phyloP scores from a whole-genome alignment of 2,113 vertebrate species.

The Syngnathus floridae region DNA sequence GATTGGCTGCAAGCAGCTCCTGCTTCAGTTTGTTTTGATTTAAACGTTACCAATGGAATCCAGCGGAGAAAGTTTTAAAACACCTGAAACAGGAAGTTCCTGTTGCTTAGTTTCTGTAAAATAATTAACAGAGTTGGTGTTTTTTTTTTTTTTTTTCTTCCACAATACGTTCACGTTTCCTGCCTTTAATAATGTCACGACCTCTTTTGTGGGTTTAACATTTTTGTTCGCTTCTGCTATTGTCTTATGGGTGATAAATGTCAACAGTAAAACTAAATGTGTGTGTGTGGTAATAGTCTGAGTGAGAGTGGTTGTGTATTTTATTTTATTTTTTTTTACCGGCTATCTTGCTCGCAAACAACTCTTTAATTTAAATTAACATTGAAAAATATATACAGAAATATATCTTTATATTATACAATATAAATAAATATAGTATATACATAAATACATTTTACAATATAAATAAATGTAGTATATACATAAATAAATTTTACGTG shows the following conservation, averaged over 20 bases:
- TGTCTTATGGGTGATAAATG: constrained; percentile 26
- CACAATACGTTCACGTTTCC: constrained; percentile 13
- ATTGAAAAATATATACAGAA: no score
- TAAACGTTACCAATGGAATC: constrained; percentile 51
- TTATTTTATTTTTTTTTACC: constrained; percentile 27
- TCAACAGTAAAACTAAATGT: constrained; percentile 9
- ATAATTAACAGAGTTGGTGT: constrained; percentile 20
- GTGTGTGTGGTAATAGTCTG: background rate
- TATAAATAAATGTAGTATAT: no score
- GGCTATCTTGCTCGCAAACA: constrained; percentile 23
- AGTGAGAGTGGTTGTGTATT: constrained; percentile 22
- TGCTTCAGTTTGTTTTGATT: constrained; percentile 60
- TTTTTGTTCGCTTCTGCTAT: constrained; percentile 5
- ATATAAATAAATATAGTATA: no score
- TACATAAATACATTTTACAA: no score
- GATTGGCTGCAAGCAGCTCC: constrained; percentile 47
- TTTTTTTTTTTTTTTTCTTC: constrained; percentile 2
- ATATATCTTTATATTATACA: no score
- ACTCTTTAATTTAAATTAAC: background rate
- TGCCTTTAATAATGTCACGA: constrained; percentile 9
- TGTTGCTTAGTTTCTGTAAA: constrained; percentile 26
- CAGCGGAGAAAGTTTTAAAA: constrained; percentile 8
- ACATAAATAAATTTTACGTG: no score
- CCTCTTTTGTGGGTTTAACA: constrained; percentile 19
- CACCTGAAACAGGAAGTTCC: constrained; percentile 15